A percentile compares a stretch with the other conserved stretches of the same genome.
These are phyloP conservation scores for Psettodes erumei DNA, from an alignment of 2,113 vertebrate species.

Conservation along the genomic window DNA sequence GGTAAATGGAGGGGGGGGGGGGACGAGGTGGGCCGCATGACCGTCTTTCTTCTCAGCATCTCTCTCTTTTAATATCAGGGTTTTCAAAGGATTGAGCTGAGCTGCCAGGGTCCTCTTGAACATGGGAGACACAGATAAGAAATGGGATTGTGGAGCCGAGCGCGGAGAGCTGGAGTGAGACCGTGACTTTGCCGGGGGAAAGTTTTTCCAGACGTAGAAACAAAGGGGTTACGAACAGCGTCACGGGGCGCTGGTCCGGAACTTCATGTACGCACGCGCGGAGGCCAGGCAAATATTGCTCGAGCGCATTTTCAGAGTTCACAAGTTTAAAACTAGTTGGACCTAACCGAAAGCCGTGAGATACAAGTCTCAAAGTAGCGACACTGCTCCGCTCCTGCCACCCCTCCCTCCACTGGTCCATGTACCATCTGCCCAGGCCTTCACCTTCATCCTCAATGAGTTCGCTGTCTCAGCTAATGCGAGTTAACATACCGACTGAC, in stretches of 20 bases:
- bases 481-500: too few relatives aligned
- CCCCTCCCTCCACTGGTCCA: too few relatives aligned
- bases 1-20: constrained; percentile 42
- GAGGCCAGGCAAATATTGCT: not conserved
- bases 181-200: constrained; percentile 59
- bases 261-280: not conserved
- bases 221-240: constrained; percentile 42
- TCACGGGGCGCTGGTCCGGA: not conserved
- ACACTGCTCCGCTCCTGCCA: too few relatives aligned
- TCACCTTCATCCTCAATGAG: too few relatives aligned
- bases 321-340: too few relatives aligned
- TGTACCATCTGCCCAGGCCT: too few relatives aligned
- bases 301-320: too few relatives aligned
- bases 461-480: too few relatives aligned
- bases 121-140: constrained; percentile 62
- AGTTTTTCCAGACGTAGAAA: constrained; percentile 49
- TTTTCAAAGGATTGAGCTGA: constrained; percentile 66
- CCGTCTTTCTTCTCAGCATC: constrained; percentile 60
- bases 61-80: constrained; percentile 63
- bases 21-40: constrained; percentile 30
- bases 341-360: too few relatives aligned
- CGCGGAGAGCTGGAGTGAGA: constrained; percentile 44
- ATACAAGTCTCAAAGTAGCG: too few relatives aligned
- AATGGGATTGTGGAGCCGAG: constrained; percentile 53
- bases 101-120: constrained; percentile 60